phyloP scores from a whole-genome alignment of 1,140 invertebrate genomes.

The roundworm (Caenorhabditis elegans) region WBcel235 BX284602.5:459001-459500 shows the following conservation, averaged over 20 bases:
- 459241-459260: no score
- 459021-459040: background rate
- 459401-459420: no score
- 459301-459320: no score
- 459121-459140: background rate
- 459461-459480: no score
- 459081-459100: background rate
- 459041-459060: background rate
- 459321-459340: no score
- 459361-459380: no score
- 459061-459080: background rate
- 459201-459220: conserved; percentile 38
- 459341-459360: no score
- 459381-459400: no score
- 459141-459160: background rate
- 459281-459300: background rate
- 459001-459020: background rate
- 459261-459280: no score
- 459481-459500: no score
- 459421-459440: no score
- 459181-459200: background rate
- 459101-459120: background rate
- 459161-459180: conserved; percentile 42
- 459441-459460: no score
- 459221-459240: conserved; percentile 24